Evolutionary conservation across 2,113 vertebrate genomes (phyloP).

Genomic region (Anhinga anhinga): DNA sequence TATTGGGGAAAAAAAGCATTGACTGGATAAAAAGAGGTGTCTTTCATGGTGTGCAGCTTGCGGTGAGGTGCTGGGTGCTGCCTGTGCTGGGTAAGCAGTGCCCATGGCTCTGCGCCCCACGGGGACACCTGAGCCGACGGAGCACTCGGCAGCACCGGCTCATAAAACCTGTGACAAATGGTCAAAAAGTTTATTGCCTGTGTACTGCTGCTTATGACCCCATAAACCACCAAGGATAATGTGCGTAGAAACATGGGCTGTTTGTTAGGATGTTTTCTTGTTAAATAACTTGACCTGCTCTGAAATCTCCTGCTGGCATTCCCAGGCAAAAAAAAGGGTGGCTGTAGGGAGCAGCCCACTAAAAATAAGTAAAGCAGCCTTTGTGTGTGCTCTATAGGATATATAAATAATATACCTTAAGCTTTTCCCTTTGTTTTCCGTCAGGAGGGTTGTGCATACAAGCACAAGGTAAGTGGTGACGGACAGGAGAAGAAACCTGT

Average conservation of each 20-base stretch:
- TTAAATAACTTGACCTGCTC: background rate
- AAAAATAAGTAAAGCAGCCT: background rate
- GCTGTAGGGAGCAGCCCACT: background rate
- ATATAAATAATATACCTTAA: background rate
- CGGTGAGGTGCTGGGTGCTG: background rate
- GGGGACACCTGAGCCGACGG: background rate
- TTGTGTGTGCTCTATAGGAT: background rate
- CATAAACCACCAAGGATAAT: background rate
- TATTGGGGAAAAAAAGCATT: background rate
- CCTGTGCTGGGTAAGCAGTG: background rate
- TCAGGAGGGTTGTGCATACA: background rate
- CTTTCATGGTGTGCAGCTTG: background rate
- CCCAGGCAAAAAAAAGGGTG: rapidly evolving
- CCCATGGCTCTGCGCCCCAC: rapidly evolving
- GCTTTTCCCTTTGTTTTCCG: background rate
- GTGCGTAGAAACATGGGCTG: background rate
- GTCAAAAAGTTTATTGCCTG: background rate
- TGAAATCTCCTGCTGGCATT: background rate
- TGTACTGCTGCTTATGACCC: background rate
- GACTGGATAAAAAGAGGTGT: background rate
- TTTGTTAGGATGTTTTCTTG: background rate
- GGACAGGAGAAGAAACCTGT: background rate
- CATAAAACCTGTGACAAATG: slow-evolving; percentile 1
- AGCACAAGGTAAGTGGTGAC: background rate
- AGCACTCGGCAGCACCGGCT: rapidly evolving